Evolutionary conservation across 1,140 invertebrate genomes (phyloP).

Genomic region (Aporrectodea caliginosa): DNA sequence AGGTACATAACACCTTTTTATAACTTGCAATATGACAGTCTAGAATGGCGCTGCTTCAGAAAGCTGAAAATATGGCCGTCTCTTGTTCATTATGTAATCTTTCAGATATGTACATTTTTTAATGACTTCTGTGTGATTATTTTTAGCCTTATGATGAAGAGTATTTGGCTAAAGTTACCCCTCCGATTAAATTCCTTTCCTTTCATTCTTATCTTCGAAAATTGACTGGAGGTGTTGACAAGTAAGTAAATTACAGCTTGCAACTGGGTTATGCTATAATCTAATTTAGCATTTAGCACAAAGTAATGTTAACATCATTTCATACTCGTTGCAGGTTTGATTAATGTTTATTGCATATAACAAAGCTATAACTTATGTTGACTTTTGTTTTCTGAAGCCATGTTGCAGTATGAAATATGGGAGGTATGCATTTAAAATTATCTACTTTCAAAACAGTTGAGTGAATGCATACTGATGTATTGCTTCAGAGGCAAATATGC

Average conservation of each 20-base stretch:
- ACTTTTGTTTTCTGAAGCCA: background rate
- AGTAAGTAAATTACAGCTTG: constrained; percentile 58
- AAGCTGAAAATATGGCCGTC: too few species aligned
- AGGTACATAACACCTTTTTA: background rate
- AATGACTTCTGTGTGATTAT: too few species aligned
- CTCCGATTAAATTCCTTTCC: constrained; percentile 88
- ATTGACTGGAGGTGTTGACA: constrained; percentile 83
- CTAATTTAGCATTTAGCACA: background rate
- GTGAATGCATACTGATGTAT: constrained; percentile 9
- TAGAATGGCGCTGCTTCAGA: constrained; percentile 31
- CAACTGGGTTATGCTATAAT: background rate
- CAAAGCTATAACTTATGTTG: too few species aligned
- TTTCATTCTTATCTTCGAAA: constrained; percentile 96
- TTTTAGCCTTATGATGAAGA: constrained; percentile 82
- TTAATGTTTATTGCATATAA: too few species aligned
- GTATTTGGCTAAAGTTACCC: constrained; percentile 88
- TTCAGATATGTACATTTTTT: too few species aligned
- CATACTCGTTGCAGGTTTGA: background rate
- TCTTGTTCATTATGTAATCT: too few species aligned
- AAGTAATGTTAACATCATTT: background rate
- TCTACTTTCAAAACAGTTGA: constrained; percentile 33
- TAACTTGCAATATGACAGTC: background rate
- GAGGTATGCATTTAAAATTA: constrained; percentile 28
- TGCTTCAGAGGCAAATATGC: constrained; percentile 87
- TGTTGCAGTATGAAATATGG: constrained; percentile 5